Evolutionary conservation across 2,888 invertebrate genomes (phyloP), one percentile per base, ranked within the genome.

Genomic region (Encarsia formosa): DNA sequence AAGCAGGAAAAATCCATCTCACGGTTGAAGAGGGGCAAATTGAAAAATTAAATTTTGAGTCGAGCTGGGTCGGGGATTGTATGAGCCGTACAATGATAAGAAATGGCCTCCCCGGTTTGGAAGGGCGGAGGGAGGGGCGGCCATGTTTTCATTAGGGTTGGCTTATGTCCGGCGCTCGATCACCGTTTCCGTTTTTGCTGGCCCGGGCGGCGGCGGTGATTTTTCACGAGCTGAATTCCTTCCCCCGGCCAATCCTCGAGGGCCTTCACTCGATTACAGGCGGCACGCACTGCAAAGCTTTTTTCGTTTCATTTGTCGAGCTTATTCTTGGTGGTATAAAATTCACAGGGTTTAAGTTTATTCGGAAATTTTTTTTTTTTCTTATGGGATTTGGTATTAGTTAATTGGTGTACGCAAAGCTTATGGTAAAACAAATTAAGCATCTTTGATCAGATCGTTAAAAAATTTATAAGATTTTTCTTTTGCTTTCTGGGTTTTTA

Each of bases 81-180:
- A 11, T n/a, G n/a, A 11, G 22, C 18, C 6, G 34, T 16, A 15
- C 6, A 16, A 34, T 13, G 6, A 15, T 13, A 16, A n/a, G 34
- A 13, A n/a, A 34, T 34, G 5, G 15, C 16, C 34, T 8, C 34
- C 11, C 29, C 13, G 35, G 35, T 15, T 8, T 13, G 16, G 38
- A 47, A n/a, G 39, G 37, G 38, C 15, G n/a, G 29, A 24, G 26
- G 5, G 24, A 38, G 41, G 22, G 61, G 69, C 69, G 63, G 70
- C 69, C 70, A 70, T 70, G 69, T 70, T 70, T 70, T 70, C 70
- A 70, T 70, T 70, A 70, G 59, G 62, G 56, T n/a, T 63, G 56
- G 57, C 60, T 63, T 65, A 69, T 70, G 69, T 67, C 67, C 66
- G 63, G 65, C 63, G 61, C 70, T 70, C 68, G 66, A 70, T 70